phyloP scores from a whole-genome alignment of 1,140 invertebrate genomes.

The Bathynomus jamesi region DNA sequence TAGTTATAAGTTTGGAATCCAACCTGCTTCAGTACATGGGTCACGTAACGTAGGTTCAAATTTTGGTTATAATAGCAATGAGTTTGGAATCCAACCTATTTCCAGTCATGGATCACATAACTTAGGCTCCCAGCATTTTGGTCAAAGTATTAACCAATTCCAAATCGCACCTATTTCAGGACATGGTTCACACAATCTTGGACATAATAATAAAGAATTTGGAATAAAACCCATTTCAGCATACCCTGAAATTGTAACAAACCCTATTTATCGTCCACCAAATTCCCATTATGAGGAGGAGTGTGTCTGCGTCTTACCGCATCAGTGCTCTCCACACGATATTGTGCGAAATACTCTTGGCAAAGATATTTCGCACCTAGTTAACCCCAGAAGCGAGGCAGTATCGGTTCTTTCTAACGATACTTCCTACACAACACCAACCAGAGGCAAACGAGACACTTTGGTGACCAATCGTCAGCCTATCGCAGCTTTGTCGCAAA shows the following conservation, averaged over 20 bases:
- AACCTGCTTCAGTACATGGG: too few species aligned
- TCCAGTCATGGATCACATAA: too few species aligned
- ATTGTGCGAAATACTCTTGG: not conserved
- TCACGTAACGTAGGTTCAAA: too few species aligned
- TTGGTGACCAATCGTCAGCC: not conserved
- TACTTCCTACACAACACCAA: not conserved
- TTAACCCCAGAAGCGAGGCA: not conserved
- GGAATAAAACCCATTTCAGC: not conserved
- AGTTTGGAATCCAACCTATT: too few species aligned
- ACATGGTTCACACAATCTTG: too few species aligned
- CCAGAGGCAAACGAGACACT: not conserved
- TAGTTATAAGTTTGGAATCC: too few species aligned
- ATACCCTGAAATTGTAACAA: not conserved
- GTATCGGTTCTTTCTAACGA: not conserved
- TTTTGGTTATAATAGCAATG: too few species aligned
- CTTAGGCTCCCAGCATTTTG: too few species aligned
- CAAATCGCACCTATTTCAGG: not conserved
- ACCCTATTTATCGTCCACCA: not conserved
- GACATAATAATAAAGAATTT: not conserved
- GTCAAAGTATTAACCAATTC: too few species aligned
- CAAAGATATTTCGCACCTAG: not conserved
- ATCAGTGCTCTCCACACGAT: not conserved
- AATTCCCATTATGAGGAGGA: not conserved
- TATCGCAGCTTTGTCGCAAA: not conserved
- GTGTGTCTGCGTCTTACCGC: not conserved